Percentiles rank a stretch among this genome's conserved stretches.
These are phyloP conservation scores for Diaprepes abbreviatus DNA, from an alignment of 2,888 invertebrate species.

Conservation along the genomic window DNA sequence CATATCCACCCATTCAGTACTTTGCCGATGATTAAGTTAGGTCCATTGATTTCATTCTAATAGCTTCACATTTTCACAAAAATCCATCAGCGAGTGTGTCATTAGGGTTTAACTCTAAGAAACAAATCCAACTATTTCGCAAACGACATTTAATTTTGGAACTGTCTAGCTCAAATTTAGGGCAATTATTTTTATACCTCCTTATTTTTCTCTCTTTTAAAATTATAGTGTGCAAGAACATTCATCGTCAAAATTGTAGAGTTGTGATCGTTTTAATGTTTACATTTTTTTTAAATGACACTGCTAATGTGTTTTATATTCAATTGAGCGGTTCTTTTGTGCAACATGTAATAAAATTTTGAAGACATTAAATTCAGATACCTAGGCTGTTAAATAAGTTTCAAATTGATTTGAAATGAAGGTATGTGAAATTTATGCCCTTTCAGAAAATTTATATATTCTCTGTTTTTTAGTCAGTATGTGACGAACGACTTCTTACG, in stretches of 20 bases:
- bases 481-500: too few relatives aligned
- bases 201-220: conserved; percentile 26
- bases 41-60: conserved; percentile 44
- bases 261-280: conserved; percentile 45
- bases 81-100: conserved; percentile 32
- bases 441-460: too few relatives aligned
- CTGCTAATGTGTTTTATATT: conserved; percentile 48
- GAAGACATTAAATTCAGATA: conserved; percentile 12
- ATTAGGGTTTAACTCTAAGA: conserved; percentile 35
- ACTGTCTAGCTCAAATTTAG: conserved; percentile 38
- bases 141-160: conserved; percentile 54
- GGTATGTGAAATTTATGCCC: too few relatives aligned
- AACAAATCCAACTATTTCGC: conserved; percentile 41
- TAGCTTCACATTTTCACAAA: conserved; percentile 28
- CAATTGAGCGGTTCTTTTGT: conserved; percentile 31
- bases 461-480: too few relatives aligned
- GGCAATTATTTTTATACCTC: conserved; percentile 28
- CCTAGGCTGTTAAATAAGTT: too few relatives aligned
- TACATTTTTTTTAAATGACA: conserved; percentile 43
- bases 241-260: conserved; percentile 41
- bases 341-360: not conserved
- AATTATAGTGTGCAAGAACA: conserved; percentile 43
- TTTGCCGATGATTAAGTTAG: conserved; percentile 8
- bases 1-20: conserved; percentile 34
- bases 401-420: too few relatives aligned